Evolutionary conservation across 2,888 invertebrate species (phyloP).

Genomic region (Biston stratarius): DNA sequence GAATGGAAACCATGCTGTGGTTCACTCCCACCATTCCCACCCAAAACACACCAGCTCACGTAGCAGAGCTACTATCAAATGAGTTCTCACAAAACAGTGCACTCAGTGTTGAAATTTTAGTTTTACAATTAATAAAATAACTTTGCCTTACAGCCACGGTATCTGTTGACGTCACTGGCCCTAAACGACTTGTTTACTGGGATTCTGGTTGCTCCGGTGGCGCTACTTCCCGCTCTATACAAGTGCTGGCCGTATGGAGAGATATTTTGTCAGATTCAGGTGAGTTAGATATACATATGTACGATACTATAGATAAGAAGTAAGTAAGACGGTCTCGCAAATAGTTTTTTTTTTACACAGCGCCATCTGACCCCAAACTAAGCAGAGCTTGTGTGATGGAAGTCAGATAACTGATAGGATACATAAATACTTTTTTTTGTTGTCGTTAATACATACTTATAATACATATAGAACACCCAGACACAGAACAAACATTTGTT

Average conservation of each 20-base stretch:
- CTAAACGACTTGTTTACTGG: slow-evolving; percentile 96
- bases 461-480: no score
- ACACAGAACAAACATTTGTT: no score
- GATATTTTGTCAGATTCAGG: slow-evolving; percentile 96
- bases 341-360: no score
- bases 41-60: no score
- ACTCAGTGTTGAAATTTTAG: neutral
- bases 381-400: no score
- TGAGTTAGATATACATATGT: slow-evolving; percentile 58
- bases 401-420: no score
- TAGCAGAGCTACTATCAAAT: neutral
- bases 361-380: no score
- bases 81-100: neutral
- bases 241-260: slow-evolving; percentile 97
- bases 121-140: neutral
- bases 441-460: no score
- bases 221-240: slow-evolving; percentile 93
- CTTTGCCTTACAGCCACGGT: slow-evolving; percentile 89
- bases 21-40: no score
- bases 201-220: slow-evolving; percentile 94
- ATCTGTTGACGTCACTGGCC: slow-evolving; percentile 94
- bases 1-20: no score
- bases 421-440: no score
- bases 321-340: neutral
- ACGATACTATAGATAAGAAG: no score